Conservation (phyloP, 2,113 vertebrate species). For the Trogon melanurus region DNA sequence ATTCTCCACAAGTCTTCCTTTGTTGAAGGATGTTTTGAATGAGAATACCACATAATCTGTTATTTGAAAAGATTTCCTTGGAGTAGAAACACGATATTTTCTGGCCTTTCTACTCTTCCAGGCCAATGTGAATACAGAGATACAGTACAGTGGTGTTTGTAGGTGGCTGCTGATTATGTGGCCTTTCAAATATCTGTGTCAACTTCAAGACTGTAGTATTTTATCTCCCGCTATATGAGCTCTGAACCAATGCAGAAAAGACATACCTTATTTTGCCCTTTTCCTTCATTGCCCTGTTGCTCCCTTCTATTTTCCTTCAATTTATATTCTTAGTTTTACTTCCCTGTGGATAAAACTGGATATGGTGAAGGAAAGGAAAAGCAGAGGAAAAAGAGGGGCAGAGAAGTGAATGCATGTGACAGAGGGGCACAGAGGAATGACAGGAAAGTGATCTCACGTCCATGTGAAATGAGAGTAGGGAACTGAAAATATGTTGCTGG, state of each 20-base stretch:
- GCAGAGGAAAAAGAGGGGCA: neutral
- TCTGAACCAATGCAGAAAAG: neutral
- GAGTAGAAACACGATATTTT: neutral
- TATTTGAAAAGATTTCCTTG: constrained; percentile 7
- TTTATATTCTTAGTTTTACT: neutral
- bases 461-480: neutral
- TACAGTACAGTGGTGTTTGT: neutral
- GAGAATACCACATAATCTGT: constrained; percentile 8
- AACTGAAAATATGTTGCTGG: neutral
- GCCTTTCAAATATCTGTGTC: neutral
- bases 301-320: neutral
- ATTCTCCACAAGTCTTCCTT: constrained; percentile 27
- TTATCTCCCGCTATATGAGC: neutral
- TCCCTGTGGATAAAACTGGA: neutral
- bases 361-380: neutral
- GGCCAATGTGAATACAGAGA: neutral
- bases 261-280: neutral
- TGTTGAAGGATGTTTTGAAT: constrained; percentile 41
- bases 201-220: neutral
- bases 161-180: neutral
- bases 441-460: neutral
- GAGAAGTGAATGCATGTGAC: neutral
- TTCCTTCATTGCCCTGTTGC: neutral
- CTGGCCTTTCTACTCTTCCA: constrained; percentile 1
- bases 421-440: neutral